These are phyloP conservation scores for Neopelma chrysocephalum DNA, from an alignment of 2,797 vertebrate genomes.

Conservation along the genomic window DNA sequence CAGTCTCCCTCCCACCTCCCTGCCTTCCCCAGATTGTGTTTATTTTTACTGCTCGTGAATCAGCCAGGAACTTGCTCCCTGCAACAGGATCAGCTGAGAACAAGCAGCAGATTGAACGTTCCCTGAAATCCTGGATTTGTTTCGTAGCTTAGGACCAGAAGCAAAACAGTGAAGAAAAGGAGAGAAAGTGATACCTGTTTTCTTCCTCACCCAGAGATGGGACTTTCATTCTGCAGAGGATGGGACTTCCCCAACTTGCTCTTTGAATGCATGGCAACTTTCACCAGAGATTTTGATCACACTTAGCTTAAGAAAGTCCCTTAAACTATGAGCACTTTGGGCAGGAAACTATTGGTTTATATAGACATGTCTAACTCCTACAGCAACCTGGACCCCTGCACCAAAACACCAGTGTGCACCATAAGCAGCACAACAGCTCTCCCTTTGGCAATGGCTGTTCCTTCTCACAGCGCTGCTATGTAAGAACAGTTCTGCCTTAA, in stretches of 20 bases:
- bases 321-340: not conserved
- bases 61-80: constrained; percentile 66
- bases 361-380: accelerated
- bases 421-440: not conserved
- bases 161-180: constrained; percentile 42
- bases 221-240: constrained; percentile 15
- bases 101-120: constrained; percentile 57
- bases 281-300: not conserved
- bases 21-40: constrained; percentile 60
- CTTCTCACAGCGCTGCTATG: not conserved
- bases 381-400: not conserved
- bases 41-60: constrained; percentile 71
- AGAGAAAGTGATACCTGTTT: constrained; percentile 29
- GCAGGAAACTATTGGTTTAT: not conserved
- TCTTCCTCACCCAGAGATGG: not conserved
- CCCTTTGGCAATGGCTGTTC: not conserved
- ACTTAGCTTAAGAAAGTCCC: not conserved
- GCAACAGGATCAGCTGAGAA: constrained; percentile 68
- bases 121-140: constrained; percentile 55
- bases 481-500: not conserved
- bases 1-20: constrained; percentile 49
- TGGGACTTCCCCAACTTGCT: not conserved
- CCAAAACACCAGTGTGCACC: not conserved
- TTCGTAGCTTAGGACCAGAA: constrained; percentile 38
- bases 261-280: not conserved